A percentile compares a stretch with the other conserved stretches of the same genome.
Conservation (phyloP, 2,797 vertebrate species). For the Erpetoichthys calabaricus region DNA sequence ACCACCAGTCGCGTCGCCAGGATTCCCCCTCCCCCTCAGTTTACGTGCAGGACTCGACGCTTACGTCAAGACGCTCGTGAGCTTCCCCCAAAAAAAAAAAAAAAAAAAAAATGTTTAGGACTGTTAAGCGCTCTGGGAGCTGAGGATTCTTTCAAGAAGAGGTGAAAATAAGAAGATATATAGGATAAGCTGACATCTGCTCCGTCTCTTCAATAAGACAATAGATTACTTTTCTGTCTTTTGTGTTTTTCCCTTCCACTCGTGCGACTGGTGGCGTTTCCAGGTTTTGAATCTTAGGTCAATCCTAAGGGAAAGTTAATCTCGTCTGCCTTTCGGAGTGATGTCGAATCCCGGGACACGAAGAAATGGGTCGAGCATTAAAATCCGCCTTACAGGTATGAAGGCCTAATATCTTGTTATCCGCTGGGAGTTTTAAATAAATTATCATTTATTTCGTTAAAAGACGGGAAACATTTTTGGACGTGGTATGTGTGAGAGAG, state of each 20-base stretch:
- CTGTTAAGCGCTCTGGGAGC: conserved; percentile 52
- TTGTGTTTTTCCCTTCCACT: conserved; percentile 22
- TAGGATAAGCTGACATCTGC: conserved; percentile 23
- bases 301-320: conserved; percentile 46
- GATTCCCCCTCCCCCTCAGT: too few relatives aligned
- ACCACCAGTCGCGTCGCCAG: too few relatives aligned
- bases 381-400: conserved; percentile 95
- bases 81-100: too few relatives aligned
- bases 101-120: conserved; percentile 58
- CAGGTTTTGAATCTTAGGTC: conserved; percentile 33
- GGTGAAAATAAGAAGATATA: conserved; percentile 48
- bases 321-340: conserved; percentile 54
- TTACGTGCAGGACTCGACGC: too few relatives aligned
- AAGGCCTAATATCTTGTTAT: not conserved
- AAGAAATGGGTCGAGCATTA: conserved; percentile 93
- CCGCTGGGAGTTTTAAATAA: too few relatives aligned
- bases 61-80: too few relatives aligned
- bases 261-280: conserved; percentile 22
- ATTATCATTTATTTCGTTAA: too few relatives aligned
- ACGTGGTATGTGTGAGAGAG: too few relatives aligned
- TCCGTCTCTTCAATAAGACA: not conserved
- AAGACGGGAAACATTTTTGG: too few relatives aligned
- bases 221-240: conserved; percentile 23
- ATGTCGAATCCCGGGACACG: conserved; percentile 95
- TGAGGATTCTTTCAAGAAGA: conserved; percentile 45